Conservation (phyloP, 2,888 invertebrate species). For the Ormyrus nitidulus region DNA sequence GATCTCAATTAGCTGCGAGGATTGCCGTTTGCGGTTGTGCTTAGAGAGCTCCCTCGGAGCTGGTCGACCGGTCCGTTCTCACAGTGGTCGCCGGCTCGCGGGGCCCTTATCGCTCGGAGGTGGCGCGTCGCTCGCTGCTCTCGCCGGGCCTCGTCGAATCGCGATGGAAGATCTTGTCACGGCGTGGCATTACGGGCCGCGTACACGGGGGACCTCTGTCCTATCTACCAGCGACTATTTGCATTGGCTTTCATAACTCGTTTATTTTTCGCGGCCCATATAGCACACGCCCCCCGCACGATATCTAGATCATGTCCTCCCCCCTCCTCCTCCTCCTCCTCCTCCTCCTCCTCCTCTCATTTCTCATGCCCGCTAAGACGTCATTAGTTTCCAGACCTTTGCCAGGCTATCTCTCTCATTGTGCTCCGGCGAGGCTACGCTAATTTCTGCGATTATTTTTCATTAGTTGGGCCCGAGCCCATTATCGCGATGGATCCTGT, state of each 20-base stretch:
- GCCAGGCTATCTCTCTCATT: slow-evolving; percentile 33
- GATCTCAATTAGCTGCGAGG: slow-evolving; percentile 52
- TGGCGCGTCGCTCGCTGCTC: slow-evolving; percentile 64
- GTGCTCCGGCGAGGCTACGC: not conserved
- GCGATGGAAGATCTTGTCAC: slow-evolving; percentile 74
- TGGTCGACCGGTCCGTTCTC: slow-evolving; percentile 20
- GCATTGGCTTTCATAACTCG: slow-evolving; percentile 65
- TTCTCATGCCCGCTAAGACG: slow-evolving; percentile 35
- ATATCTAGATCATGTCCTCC: slow-evolving; percentile 63
- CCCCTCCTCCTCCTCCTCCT: slow-evolving; percentile 12
- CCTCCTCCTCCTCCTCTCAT: slow-evolving; percentile 24
- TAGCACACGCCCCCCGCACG: slow-evolving; percentile 53
- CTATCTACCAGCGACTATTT: slow-evolving; percentile 63
- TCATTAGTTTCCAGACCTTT: slow-evolving; percentile 47
- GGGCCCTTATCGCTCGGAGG: slow-evolving; percentile 69
- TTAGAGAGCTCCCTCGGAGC: not conserved
- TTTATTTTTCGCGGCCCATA: slow-evolving; percentile 60
- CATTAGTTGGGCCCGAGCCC: not conserved
- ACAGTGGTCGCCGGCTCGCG: slow-evolving; percentile 49
- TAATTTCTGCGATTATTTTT: slow-evolving; percentile 34
- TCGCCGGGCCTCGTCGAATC: slow-evolving; percentile 62
- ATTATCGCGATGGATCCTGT: slow-evolving; percentile 17
- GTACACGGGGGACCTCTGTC: slow-evolving; percentile 57
- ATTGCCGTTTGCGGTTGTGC: slow-evolving; percentile 16
- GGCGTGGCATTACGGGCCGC: slow-evolving; percentile 67